phyloP scores from a whole-genome alignment of 2,797 vertebrate species.

The Catamblyrhynchus diadema region DNA sequence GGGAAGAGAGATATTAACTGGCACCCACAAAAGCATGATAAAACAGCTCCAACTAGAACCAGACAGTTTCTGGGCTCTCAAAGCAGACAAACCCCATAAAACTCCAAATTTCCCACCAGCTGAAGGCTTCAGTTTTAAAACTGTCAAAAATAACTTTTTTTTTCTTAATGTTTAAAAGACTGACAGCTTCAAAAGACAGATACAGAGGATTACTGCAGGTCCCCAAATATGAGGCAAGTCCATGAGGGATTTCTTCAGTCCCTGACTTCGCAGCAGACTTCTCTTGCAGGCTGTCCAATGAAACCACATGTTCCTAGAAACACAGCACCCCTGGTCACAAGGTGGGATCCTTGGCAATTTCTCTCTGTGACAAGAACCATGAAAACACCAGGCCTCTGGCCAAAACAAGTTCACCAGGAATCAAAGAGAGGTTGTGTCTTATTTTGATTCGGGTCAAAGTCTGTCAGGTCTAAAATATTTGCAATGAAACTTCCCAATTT shows the following conservation, averaged over 20 bases:
- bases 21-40: background rate
- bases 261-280: background rate
- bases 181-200: background rate
- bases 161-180: background rate
- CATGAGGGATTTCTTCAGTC: background rate
- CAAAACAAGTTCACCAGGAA: background rate
- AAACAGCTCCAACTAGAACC: background rate
- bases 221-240: background rate
- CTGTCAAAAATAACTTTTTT: rapidly evolving
- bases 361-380: rapidly evolving
- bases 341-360: background rate
- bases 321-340: background rate
- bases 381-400: background rate
- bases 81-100: background rate
- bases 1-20: background rate
- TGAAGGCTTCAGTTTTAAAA: background rate
- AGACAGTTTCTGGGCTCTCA: background rate
- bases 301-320: background rate
- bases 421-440: background rate
- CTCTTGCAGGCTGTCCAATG: background rate
- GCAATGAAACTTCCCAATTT: background rate
- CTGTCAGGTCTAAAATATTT: background rate
- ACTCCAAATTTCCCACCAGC: background rate
- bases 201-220: background rate
- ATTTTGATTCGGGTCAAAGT: background rate